phyloP scores from a whole-genome alignment of 2,113 vertebrate genomes.

The Probosciger aterrimus region DNA sequence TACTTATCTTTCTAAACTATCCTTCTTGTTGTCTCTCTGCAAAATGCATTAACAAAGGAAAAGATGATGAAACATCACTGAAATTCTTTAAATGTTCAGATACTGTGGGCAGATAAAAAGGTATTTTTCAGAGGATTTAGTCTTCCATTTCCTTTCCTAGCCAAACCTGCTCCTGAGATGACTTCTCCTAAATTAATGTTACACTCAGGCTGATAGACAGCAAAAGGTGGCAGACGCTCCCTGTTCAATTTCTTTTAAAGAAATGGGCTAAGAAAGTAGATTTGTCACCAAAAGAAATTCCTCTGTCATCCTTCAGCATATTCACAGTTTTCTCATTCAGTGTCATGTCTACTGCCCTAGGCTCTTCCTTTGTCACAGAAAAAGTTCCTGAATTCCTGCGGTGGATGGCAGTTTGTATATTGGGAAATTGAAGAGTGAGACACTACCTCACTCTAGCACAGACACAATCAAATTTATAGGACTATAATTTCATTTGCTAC shows the following conservation, averaged over 20 bases:
- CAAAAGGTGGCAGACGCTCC: slow-evolving; percentile 46
- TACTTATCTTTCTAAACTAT: slow-evolving; percentile 47
- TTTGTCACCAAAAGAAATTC: slow-evolving; percentile 56
- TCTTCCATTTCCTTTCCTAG: slow-evolving; percentile 47
- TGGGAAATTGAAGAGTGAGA: slow-evolving; percentile 75
- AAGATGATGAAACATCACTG: slow-evolving; percentile 16
- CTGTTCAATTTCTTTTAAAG: slow-evolving; percentile 42
- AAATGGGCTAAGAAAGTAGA: slow-evolving; percentile 47
- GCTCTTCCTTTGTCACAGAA: slow-evolving; percentile 64
- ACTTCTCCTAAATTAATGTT: slow-evolving; percentile 62
- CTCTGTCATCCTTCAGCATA: slow-evolving; percentile 62
- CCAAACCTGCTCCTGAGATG: slow-evolving; percentile 25
- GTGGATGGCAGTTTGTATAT: slow-evolving; percentile 57
- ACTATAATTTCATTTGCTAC: slow-evolving; percentile 78
- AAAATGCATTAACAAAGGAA: background rate
- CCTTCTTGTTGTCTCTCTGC: background rate
- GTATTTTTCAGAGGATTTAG: background rate
- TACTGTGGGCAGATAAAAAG: background rate
- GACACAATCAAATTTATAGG: slow-evolving; percentile 71
- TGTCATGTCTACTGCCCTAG: slow-evolving; percentile 41
- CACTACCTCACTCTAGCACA: slow-evolving; percentile 73
- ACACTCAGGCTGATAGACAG: slow-evolving; percentile 33
- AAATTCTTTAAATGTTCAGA: slow-evolving; percentile 37
- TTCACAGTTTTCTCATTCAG: slow-evolving; percentile 63
- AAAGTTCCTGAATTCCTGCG: slow-evolving; percentile 66